Conservation (phyloP, 2,797 vertebrate genomes). For the Poecilia gillii region DNA sequence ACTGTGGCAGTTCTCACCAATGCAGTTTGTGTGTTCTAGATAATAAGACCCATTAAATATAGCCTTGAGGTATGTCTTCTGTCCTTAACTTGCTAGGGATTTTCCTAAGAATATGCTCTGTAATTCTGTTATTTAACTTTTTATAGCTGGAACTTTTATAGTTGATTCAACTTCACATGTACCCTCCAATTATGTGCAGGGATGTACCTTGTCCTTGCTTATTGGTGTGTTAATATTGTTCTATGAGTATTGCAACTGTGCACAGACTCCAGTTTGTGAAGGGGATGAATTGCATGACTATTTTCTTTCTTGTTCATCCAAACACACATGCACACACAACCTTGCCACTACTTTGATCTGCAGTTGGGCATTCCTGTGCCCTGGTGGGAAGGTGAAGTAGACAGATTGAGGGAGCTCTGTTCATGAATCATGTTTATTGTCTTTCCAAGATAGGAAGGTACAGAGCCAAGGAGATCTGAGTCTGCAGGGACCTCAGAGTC, state of each 20-base stretch:
- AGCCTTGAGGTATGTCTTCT: not conserved
- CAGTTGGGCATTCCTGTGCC: constrained; percentile 68
- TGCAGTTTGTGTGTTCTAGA: not conserved
- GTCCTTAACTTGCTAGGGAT: not conserved
- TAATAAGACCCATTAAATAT: not conserved
- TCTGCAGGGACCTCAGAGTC: constrained; percentile 51
- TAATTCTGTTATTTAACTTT: not conserved
- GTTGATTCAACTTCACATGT: not conserved
- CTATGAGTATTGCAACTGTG: not conserved
- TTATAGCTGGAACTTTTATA: constrained; percentile 5
- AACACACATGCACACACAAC: constrained; percentile 11
- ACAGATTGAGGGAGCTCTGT: constrained; percentile 44
- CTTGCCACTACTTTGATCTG: constrained; percentile 60
- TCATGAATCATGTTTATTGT: constrained; percentile 76
- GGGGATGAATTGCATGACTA: not conserved
- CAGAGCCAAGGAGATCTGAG: constrained; percentile 56
- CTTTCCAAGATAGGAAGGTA: constrained; percentile 45
- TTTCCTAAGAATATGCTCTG: not conserved
- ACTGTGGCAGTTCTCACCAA: not conserved
- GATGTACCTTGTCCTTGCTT: constrained; percentile 17
- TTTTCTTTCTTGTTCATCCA: constrained; percentile 3
- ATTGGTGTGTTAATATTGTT: constrained; percentile 20
- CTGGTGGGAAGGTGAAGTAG: constrained; percentile 54
- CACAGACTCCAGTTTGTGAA: constrained; percentile 5
- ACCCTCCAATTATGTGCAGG: constrained; percentile 7